phyloP scores from a whole-genome alignment of 2,888 invertebrate genomes.

The Notodromas monacha region DNA sequence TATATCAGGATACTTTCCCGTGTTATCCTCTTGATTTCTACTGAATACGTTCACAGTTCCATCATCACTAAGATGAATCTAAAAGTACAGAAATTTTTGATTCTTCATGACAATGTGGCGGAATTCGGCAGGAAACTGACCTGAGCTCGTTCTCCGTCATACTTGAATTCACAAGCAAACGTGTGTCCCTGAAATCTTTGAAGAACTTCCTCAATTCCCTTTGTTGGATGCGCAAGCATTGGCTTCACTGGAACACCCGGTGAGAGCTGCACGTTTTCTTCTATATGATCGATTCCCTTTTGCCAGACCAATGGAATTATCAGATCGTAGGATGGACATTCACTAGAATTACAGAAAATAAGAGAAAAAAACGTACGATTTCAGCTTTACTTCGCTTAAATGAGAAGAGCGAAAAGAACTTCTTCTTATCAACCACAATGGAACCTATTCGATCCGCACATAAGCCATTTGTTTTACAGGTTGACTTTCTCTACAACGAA shows the following conservation, averaged over 20 bases:
- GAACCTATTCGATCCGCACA: constrained; percentile 2
- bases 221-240: constrained; percentile 93
- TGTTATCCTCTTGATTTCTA: constrained; percentile 78
- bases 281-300: constrained; percentile 37
- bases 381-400: constrained; percentile 6
- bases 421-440: constrained; percentile 6
- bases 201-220: constrained; percentile 60
- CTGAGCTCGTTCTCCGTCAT: constrained; percentile 94
- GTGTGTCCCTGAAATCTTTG: constrained; percentile 45
- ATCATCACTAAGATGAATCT: constrained; percentile 37
- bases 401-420: constrained; percentile 7
- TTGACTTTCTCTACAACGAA: no score
- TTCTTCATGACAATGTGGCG: neutral
- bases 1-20: constrained; percentile 80
- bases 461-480: no score
- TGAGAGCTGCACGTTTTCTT: constrained; percentile 44
- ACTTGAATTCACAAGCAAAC: constrained; percentile 97
- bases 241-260: constrained; percentile 85
- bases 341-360: constrained; percentile 25
- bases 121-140: constrained; percentile 16
- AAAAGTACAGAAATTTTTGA: constrained; percentile 8
- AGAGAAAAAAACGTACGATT: constrained; percentile 5
- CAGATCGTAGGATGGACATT: constrained; percentile 73
- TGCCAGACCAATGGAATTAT: constrained; percentile 42
- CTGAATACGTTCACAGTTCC: constrained; percentile 52